These are phyloP conservation scores for Heliconius nattereri DNA, from an alignment of 1,140 invertebrate genomes.

Conservation along the genomic window DNA sequence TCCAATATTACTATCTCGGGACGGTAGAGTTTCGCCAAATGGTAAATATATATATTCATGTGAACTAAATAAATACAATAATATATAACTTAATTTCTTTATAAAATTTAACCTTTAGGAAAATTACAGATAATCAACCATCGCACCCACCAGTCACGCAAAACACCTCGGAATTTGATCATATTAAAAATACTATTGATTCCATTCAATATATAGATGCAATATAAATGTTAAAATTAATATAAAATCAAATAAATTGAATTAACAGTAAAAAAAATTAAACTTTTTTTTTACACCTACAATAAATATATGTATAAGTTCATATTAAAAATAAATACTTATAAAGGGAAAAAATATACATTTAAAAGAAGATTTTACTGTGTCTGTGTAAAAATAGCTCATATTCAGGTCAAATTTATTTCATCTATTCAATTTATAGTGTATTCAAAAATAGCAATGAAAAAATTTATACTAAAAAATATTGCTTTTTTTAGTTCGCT, in stretches of 20 bases:
- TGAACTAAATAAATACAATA: too few species aligned
- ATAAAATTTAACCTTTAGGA: neutral
- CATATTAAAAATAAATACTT: too few species aligned
- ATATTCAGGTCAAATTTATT: neutral
- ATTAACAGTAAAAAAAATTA: too few species aligned
- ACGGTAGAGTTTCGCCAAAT: constrained; percentile 61
- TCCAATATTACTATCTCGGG: constrained; percentile 61
- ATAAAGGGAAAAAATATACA: neutral
- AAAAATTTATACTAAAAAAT: neutral
- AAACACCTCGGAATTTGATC: constrained; percentile 38
- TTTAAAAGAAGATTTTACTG: neutral
- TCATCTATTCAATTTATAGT: neutral
- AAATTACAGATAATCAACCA: constrained; percentile 52
- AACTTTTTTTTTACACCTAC: too few species aligned
- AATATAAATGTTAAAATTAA: constrained; percentile 45
- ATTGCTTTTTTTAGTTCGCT: neutral
- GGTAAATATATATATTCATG: constrained; percentile 42
- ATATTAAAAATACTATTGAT: constrained; percentile 44
- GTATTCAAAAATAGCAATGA: neutral
- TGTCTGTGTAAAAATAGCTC: neutral
- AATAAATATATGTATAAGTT: too few species aligned
- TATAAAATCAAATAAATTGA: neutral
- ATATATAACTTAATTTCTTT: neutral
- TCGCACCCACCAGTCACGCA: constrained; percentile 47
- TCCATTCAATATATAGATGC: constrained; percentile 53